These are phyloP conservation scores for Amphipoea oculea DNA, from an alignment of 2,888 invertebrate species.

Conservation along the genomic window DNA sequence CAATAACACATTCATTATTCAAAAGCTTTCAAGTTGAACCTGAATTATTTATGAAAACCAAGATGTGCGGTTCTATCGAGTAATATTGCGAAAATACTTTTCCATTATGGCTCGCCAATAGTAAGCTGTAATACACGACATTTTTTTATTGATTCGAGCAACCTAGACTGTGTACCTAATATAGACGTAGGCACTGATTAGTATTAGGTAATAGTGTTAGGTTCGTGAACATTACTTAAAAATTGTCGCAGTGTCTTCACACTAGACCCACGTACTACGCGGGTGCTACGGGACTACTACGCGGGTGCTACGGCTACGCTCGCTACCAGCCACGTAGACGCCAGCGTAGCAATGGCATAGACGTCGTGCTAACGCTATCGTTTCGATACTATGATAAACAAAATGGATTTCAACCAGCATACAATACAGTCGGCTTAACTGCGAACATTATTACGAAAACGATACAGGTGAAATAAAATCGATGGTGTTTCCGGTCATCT, in stretches of 20 bases:
- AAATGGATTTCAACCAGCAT: neutral
- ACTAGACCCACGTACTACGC: neutral
- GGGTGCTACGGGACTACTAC: slow-evolving; percentile 11
- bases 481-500: neutral
- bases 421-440: neutral
- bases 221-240: neutral
- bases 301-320: slow-evolving; percentile 3
- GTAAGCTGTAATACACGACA: neutral
- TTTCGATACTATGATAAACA: neutral
- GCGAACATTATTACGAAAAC: neutral
- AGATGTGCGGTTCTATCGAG: neutral
- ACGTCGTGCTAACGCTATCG: neutral
- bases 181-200: neutral
- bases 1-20: slow-evolving; percentile 3
- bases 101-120: neutral
- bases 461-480: neutral
- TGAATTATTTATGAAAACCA: slow-evolving; percentile 31
- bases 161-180: neutral
- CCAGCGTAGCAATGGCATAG: slow-evolving; percentile 1
- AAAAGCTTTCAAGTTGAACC: slow-evolving; percentile 31
- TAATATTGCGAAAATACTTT: slow-evolving; percentile 18
- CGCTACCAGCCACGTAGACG: neutral
- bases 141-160: neutral
- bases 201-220: neutral
- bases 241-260: neutral